These are phyloP conservation scores for Julus scanicus DNA, from an alignment of 2,888 invertebrate species.

Conservation along the genomic window DNA sequence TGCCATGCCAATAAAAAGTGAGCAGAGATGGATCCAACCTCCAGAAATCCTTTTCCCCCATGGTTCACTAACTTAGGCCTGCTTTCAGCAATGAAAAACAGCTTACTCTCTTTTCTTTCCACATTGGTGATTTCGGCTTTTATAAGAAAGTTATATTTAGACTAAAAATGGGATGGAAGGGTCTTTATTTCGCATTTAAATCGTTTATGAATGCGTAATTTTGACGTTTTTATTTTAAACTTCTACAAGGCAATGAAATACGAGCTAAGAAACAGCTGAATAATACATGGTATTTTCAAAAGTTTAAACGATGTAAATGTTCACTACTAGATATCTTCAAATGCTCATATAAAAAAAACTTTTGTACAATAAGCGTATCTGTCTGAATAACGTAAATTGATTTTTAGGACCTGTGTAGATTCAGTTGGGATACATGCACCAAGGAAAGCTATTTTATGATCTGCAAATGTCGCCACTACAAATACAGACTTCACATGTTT, in stretches of 20 bases:
- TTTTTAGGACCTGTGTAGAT: neutral
- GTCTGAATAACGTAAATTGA: neutral
- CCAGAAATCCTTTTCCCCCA: conserved; percentile 36
- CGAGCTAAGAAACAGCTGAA: neutral
- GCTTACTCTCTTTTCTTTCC: conserved; percentile 40
- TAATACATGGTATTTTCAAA: neutral
- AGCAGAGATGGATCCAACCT: conserved; percentile 37
- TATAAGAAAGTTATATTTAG: neutral
- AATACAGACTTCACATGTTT: neutral
- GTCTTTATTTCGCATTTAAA: conserved; percentile 45
- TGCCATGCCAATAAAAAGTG: neutral
- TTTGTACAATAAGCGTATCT: neutral
- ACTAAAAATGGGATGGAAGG: neutral
- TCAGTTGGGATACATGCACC: neutral
- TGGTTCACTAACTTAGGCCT: conserved; percentile 38
- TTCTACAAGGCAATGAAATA: neutral
- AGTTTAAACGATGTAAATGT: conserved; percentile 1
- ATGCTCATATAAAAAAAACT: neutral
- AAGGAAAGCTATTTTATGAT: neutral
- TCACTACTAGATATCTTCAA: neutral
- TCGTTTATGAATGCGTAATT: conserved; percentile 43
- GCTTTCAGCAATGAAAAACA: conserved; percentile 40
- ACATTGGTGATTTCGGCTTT: conserved; percentile 42
- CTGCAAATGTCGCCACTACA: neutral
- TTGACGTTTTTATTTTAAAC: conserved; percentile 30